Evolutionary conservation across 1,140 invertebrate species (phyloP).

Genomic region (Caerostris darwini): DNA sequence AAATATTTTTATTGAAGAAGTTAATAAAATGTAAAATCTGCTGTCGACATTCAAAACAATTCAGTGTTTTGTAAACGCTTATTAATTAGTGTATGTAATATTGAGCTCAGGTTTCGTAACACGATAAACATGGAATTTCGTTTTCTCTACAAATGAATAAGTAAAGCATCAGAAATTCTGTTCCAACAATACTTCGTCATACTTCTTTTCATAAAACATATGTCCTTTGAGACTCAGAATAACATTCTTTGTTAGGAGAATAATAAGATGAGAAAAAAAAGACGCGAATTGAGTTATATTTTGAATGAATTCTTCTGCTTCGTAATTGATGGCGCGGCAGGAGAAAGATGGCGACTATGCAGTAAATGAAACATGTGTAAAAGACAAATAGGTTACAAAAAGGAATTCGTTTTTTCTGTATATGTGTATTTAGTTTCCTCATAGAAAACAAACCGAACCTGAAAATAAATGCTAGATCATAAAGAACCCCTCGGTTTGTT

Average conservation of each 20-base stretch:
- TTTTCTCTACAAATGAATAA: neutral
- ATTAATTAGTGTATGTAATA: neutral
- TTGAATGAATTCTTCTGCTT: conserved; percentile 37
- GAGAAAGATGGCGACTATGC: neutral
- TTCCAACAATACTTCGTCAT: neutral
- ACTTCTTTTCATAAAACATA: conserved; percentile 1
- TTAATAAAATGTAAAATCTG: neutral
- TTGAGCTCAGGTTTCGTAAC: neutral
- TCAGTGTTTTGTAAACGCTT: neutral
- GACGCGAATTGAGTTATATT: neutral
- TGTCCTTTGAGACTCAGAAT: neutral
- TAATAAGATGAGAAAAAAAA: neutral
- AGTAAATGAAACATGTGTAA: conserved; percentile 32
- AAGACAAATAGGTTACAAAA: conserved; percentile 23
- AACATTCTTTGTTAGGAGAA: neutral
- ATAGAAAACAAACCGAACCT: neutral
- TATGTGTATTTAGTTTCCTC: neutral
- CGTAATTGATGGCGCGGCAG: neutral
- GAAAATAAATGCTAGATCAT: neutral
- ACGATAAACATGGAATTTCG: neutral
- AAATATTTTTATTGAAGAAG: too few species aligned
- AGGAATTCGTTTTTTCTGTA: neutral
- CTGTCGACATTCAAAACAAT: neutral
- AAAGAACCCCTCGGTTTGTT: neutral
- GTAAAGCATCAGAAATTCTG: neutral